phyloP scores from a whole-genome alignment of 2,888 invertebrate species.

The Lingula anatina region DNA sequence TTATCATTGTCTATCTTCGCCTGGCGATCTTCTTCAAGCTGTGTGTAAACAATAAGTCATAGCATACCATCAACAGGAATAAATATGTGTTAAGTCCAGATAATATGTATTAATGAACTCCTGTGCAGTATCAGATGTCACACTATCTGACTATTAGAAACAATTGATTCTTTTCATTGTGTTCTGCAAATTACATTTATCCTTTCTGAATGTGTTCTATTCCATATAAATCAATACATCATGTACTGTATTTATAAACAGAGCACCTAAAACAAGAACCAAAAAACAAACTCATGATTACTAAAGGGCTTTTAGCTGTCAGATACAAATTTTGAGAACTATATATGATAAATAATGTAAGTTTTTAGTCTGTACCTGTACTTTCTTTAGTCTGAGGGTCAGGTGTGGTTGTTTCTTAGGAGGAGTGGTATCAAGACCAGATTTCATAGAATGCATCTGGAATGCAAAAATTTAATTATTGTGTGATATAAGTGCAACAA shows the following conservation, averaged over 20 bases:
- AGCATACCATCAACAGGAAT: background rate
- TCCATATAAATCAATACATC: background rate
- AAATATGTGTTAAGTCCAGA: background rate
- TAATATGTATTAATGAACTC: no score
- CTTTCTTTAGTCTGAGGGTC: conserved; percentile 30
- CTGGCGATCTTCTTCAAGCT: conserved; percentile 40
- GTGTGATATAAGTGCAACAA: no score
- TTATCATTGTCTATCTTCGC: conserved; percentile 40
- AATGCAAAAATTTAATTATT: conserved; percentile 10
- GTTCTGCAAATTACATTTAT: background rate
- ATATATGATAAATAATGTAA: no score
- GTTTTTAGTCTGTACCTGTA: conserved; percentile 24
- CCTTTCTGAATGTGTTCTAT: background rate
- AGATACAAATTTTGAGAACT: no score
- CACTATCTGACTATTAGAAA: background rate
- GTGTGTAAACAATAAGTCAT: conserved; percentile 3
- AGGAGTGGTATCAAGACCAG: conserved; percentile 24
- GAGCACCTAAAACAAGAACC: background rate
- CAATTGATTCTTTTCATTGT: background rate
- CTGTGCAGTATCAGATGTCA: no score
- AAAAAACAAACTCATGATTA: no score
- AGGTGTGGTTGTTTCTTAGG: conserved; percentile 37
- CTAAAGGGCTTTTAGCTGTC: no score
- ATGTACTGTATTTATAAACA: background rate
- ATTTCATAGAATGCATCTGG: conserved; percentile 26